Conservation (phyloP, 2,888 invertebrate genomes). For the Phasia obesa region DNA sequence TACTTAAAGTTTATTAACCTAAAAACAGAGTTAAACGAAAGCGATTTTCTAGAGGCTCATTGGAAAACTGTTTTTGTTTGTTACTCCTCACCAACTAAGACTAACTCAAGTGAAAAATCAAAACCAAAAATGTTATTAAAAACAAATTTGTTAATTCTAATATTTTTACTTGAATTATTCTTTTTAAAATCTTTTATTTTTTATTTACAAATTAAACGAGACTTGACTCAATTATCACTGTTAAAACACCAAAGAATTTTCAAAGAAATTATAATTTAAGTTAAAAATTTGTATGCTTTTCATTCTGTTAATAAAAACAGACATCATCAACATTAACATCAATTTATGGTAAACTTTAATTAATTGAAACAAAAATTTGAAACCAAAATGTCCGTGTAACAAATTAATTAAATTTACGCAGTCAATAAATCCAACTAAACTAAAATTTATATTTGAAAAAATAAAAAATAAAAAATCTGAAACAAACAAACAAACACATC, state of each 20-base stretch:
- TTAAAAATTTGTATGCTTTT: slow-evolving; percentile 34
- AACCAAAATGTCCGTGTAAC: slow-evolving; percentile 46
- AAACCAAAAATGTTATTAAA: background rate
- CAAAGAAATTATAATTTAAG: slow-evolving; percentile 34
- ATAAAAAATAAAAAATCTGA: slow-evolving; percentile 17
- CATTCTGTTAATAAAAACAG: slow-evolving; percentile 2
- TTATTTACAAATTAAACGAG: slow-evolving; percentile 19
- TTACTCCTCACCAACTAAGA: slow-evolving; percentile 28
- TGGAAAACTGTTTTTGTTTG: slow-evolving; percentile 69
- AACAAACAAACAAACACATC: slow-evolving; percentile 49
- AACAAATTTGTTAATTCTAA: background rate
- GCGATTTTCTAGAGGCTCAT: slow-evolving; percentile 72
- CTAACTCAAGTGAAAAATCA: slow-evolving; percentile 61
- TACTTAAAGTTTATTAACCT: background rate
- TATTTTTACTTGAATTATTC: slow-evolving; percentile 54
- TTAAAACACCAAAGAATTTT: slow-evolving; percentile 52
- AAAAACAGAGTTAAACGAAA: slow-evolving; percentile 55
- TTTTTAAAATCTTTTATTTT: slow-evolving; percentile 3
- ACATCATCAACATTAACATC: slow-evolving; percentile 28
- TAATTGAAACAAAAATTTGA: slow-evolving; percentile 26
- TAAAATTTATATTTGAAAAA: slow-evolving; percentile 68
- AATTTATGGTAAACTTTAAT: slow-evolving; percentile 28
- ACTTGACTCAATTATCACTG: slow-evolving; percentile 37
- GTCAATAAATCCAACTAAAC: slow-evolving; percentile 59
- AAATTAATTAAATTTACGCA: slow-evolving; percentile 66